Evolutionary conservation across 2,113 vertebrate species (phyloP).

Genomic region (Protobothrops flavoviridis): DNA sequence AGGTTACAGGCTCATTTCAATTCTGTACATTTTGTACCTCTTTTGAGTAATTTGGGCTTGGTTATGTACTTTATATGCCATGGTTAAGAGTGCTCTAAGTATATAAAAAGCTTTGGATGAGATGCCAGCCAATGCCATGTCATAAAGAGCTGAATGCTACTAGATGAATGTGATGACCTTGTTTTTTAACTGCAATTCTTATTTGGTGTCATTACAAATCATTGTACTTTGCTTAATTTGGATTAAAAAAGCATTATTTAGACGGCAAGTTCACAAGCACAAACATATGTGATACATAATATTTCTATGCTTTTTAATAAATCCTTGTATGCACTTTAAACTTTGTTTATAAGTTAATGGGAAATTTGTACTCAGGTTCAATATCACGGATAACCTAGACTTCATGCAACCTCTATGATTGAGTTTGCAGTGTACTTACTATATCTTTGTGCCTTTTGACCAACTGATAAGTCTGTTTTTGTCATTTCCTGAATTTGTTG

Average conservation of each 20-base stretch:
- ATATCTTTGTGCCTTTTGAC: not conserved
- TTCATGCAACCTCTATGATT: not conserved
- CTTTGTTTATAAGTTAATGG: not conserved
- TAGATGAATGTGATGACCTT: not conserved
- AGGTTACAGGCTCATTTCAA: not conserved
- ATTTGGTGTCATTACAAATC: not conserved
- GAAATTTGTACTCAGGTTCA: not conserved
- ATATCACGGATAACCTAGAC: not conserved
- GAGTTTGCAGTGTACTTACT: not conserved
- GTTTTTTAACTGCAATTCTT: not conserved
- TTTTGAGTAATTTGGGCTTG: not conserved
- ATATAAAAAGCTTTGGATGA: not conserved
- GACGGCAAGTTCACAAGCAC: not conserved
- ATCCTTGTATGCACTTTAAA: not conserved
- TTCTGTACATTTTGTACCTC: not conserved
- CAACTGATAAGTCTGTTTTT: not conserved
- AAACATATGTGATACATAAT: not conserved
- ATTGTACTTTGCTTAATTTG: not conserved
- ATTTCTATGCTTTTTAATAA: not conserved
- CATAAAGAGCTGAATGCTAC: not conserved
- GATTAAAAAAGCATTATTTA: not conserved
- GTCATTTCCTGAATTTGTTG: not conserved
- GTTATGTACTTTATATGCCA: not conserved
- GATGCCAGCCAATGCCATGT: not conserved
- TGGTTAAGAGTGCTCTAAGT: not conserved